Base-by-base conservation (phyloP, 2,113 vertebrate species). In the Oreotrochilus melanogaster region DNA sequence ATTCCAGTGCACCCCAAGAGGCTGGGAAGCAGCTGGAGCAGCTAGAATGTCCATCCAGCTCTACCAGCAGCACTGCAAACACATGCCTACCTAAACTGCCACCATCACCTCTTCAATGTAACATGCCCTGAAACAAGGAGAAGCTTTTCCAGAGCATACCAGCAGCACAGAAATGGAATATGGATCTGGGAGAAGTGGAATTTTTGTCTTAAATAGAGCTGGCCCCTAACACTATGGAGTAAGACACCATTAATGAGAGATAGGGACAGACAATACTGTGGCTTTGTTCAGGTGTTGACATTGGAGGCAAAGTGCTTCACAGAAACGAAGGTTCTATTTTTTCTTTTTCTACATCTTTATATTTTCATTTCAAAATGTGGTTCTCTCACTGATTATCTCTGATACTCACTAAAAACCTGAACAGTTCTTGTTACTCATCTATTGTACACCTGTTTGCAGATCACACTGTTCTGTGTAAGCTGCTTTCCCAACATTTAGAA, bases 41-140 rank as follows among this genome's bases (percentile, higher is more conserved):
- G 18, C 42, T 12, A 4, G 27, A 78, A 65, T 66, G 47, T 18
- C 53, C 30, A 18, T 13, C 28, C 42, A n/a, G 58, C n/a, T 61
- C 62, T 39, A 11, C 12, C 51, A 19, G 0, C 9, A 4, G 42
- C 35, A 50, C 2, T n/a, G 50, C 24, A n/a, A 42, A 54, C 1
- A 2, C 31, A 50, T 60, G 14, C 9, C 54, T 42, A 60, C 54
- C 54, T 61, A 37, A 42, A 74, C 27, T 53, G 54, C 18, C 42
- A 62, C 18, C 22, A 17, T 3, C 7, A 3, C 23, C 61, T 50
- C 51, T 62, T 79, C 67, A 39, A 3, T 18, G 15, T 45, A 35
- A 60, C 8, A 1, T 10, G 47, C n/a, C 31, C 37, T 58, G 33
- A 70, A 78, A 62, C 14, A 45, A 71, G 24, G 7, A 71, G 12